Conservation (phyloP, 2,113 vertebrate genomes). For the Burhinus oedicnemus region DNA sequence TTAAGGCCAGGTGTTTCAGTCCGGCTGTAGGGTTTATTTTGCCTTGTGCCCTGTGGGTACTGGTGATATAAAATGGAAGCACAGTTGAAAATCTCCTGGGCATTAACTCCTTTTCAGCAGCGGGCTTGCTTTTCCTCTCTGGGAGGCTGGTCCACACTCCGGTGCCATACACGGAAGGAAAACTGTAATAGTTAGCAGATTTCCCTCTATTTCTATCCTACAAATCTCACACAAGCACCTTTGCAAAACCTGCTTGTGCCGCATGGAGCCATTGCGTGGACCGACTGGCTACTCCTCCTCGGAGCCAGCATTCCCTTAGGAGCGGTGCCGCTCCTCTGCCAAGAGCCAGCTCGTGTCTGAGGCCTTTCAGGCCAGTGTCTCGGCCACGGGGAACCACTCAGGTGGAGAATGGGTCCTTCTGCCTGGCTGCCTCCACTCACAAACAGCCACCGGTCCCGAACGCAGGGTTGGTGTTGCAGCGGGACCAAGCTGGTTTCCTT, state of each 20-base stretch:
- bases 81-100: background rate
- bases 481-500: fast-evolving
- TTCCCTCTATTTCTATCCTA: background rate
- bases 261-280: fast-evolving
- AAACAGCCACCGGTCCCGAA: background rate
- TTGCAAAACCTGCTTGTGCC: background rate
- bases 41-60: background rate
- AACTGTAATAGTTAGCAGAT: background rate
- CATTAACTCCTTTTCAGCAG: background rate
- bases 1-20: fast-evolving
- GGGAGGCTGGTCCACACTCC: background rate
- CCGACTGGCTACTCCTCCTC: fast-evolving
- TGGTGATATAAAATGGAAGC: background rate
- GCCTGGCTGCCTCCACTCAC: background rate
- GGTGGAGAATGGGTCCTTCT: background rate
- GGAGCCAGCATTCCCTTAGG: background rate
- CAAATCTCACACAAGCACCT: background rate
- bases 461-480: fast-evolving
- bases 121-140: background rate
- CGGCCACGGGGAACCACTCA: background rate
- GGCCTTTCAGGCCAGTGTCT: background rate
- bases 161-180: background rate
- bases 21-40: background rate
- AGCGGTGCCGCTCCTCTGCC: background rate
- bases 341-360: background rate